Conservation (phyloP, 2,888 invertebrate species). For the Synanthedon myopaeformis region DNA sequence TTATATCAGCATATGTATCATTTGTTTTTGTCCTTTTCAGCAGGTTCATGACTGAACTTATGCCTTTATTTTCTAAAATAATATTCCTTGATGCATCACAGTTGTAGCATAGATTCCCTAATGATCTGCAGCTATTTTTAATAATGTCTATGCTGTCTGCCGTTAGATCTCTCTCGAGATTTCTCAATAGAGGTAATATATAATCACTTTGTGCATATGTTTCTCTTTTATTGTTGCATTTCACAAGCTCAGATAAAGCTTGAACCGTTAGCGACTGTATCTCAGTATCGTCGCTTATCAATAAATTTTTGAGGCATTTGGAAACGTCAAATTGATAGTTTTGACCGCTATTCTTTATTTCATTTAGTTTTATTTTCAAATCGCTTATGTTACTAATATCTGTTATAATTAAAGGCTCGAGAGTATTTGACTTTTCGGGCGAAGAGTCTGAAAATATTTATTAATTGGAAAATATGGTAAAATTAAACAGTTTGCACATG, state of each 20-base stretch:
- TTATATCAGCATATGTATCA: constrained; percentile 61
- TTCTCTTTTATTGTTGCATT: constrained; percentile 80
- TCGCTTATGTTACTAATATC: constrained; percentile 49
- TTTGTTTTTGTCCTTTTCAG: constrained; percentile 36
- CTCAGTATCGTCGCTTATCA: constrained; percentile 54
- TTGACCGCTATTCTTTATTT: constrained; percentile 52
- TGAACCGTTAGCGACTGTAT: constrained; percentile 73
- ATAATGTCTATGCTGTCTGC: constrained; percentile 64
- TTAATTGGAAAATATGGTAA: not conserved
- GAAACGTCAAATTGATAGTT: constrained; percentile 59
- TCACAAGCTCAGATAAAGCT: constrained; percentile 84
- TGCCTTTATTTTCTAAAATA: constrained; percentile 59
- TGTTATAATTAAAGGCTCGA: constrained; percentile 50
- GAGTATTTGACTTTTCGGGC: constrained; percentile 47
- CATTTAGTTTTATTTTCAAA: constrained; percentile 54
- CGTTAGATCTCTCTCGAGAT: constrained; percentile 47
- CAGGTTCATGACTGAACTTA: constrained; percentile 50
- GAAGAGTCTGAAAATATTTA: constrained; percentile 26
- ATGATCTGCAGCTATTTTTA: constrained; percentile 82
- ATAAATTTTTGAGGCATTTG: constrained; percentile 46
- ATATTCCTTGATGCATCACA: constrained; percentile 77
- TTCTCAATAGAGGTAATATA: constrained; percentile 68
- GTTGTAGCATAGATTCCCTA: constrained; percentile 91
- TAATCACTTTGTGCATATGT: constrained; percentile 74
- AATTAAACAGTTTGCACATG: constrained; percentile 3